phyloP scores from a whole-genome alignment of 2,888 invertebrate species.

The Apotomis betuletana region DNA sequence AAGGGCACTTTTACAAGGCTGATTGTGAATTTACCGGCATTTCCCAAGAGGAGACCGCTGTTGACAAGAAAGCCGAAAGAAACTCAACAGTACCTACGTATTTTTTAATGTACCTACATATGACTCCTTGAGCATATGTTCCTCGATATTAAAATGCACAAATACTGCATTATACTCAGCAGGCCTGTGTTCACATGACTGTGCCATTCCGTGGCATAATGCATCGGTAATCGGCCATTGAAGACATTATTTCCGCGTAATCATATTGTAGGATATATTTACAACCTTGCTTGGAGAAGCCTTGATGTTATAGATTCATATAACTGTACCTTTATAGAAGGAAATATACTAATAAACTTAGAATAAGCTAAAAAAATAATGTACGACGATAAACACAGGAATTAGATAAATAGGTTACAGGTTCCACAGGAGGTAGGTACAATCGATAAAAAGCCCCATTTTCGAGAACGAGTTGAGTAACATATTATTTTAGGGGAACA shows the following conservation, averaged over 20 bases:
- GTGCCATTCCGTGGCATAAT: slow-evolving; percentile 11
- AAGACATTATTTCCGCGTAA: slow-evolving; percentile 31
- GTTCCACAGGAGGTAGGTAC: no score
- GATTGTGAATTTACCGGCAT: no score
- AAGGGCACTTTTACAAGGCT: no score
- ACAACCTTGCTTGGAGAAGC: slow-evolving; percentile 12
- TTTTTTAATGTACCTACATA: no score
- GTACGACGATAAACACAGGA: no score
- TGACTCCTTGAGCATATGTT: background rate
- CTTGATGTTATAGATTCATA: slow-evolving; percentile 4
- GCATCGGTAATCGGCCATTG: slow-evolving; percentile 15
- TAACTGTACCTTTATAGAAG: background rate
- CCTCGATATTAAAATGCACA: slow-evolving; percentile 25
- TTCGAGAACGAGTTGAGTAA: no score
- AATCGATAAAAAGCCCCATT: no score
- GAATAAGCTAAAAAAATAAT: background rate
- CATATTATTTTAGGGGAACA: no score
- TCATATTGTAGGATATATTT: slow-evolving; percentile 18
- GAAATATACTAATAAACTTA: background rate
- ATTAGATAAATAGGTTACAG: no score
- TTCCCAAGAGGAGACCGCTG: no score
- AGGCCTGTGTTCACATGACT: slow-evolving; percentile 28
- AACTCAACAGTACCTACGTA: no score
- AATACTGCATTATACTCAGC: slow-evolving; percentile 15
- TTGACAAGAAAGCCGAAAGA: no score